phyloP scores from a whole-genome alignment of 1,140 invertebrate genomes.

The Leptinotarsa undecemlineata region DNA sequence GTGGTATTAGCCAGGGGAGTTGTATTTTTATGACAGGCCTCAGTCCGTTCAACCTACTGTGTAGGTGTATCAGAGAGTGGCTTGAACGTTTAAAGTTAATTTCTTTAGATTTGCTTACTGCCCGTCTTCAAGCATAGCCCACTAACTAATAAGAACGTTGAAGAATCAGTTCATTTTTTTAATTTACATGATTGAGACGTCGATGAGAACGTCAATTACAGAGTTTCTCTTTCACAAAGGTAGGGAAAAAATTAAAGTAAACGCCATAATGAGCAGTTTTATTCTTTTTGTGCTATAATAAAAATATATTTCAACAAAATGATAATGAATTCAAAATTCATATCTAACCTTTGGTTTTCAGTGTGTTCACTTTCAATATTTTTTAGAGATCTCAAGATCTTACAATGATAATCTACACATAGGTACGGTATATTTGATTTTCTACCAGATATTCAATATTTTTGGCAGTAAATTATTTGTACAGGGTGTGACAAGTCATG shows the following conservation, averaged over 20 bases:
- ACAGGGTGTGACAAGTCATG: conserved; percentile 17
- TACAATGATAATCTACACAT: conserved; percentile 12
- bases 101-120: too few species aligned
- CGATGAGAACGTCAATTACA: too few species aligned
- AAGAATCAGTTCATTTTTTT: too few species aligned
- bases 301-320: conserved; percentile 27
- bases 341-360: conserved; percentile 26
- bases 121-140: too few species aligned
- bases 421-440: conserved; percentile 19
- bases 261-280: conserved; percentile 23
- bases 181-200: too few species aligned
- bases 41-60: too few species aligned
- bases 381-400: conserved; percentile 15
- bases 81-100: too few species aligned
- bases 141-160: too few species aligned
- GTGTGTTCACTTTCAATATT: conserved; percentile 11
- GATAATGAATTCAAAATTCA: conserved; percentile 27
- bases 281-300: conserved; percentile 27
- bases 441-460: conserved; percentile 17
- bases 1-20: too few species aligned
- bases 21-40: too few species aligned
- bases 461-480: conserved; percentile 26
- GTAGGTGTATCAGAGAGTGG: too few species aligned
- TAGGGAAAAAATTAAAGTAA: background rate
- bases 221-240: too few species aligned